phyloP scores from a whole-genome alignment of 2,888 invertebrate species.

The Nipponacmea schrenckii region DNA sequence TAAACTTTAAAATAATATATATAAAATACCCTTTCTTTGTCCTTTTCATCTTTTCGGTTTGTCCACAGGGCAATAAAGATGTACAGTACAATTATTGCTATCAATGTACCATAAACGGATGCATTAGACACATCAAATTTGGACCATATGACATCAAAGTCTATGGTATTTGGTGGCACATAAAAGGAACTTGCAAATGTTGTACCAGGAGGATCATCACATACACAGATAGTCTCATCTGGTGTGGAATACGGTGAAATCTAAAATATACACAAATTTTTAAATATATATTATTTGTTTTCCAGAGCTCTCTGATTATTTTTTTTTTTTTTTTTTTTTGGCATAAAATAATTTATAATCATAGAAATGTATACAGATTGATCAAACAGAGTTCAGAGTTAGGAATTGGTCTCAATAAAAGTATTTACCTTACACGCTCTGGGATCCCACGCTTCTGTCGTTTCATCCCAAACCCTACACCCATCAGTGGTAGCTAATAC shows the following conservation, averaged over 20 bases:
- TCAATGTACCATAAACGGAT: conserved; percentile 61
- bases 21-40: conserved; percentile 42
- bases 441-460: conserved; percentile 42
- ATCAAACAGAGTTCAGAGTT: too few species aligned
- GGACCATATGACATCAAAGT: conserved; percentile 51
- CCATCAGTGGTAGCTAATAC: conserved; percentile 28
- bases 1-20: too few species aligned
- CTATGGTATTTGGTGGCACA: conserved; percentile 57
- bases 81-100: conserved; percentile 53
- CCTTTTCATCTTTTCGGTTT: conserved; percentile 60
- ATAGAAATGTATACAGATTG: too few species aligned
- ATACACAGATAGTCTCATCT: conserved; percentile 48
- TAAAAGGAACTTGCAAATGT: conserved; percentile 55
- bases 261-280: neutral
- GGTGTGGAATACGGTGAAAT: conserved; percentile 16
- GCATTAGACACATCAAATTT: conserved; percentile 60
- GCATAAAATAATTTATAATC: too few species aligned
- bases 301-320: too few species aligned
- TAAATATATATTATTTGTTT: neutral
- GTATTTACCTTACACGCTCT: conserved; percentile 41
- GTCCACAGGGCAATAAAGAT: conserved; percentile 59
- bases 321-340: too few species aligned
- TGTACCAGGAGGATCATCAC: conserved; percentile 48
- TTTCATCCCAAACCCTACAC: conserved; percentile 55
- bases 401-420: too few species aligned